phyloP scores from a whole-genome alignment of 1,140 invertebrate species.

The Scaptomyza hsui region DNA sequence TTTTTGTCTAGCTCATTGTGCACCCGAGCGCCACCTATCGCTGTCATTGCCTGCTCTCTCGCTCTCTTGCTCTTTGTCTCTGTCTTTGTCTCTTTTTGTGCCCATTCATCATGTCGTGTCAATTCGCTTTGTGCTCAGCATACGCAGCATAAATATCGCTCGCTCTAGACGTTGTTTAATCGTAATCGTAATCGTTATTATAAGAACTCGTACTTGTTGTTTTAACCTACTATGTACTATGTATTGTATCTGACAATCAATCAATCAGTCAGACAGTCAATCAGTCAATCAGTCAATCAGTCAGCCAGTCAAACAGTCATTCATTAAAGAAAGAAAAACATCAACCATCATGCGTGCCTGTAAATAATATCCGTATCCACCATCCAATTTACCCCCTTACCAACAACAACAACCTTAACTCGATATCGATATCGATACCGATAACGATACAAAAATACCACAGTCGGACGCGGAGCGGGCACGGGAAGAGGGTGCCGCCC shows the following conservation, averaged over 20 bases:
- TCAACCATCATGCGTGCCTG: conserved; percentile 57
- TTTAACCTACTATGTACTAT: conserved; percentile 41
- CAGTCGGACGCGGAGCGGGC: conserved; percentile 94
- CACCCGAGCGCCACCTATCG: conserved; percentile 46
- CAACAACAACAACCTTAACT: conserved; percentile 34
- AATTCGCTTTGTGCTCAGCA: conserved; percentile 39
- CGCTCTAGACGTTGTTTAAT: conserved; percentile 65
- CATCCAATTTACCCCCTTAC: conserved; percentile 65
- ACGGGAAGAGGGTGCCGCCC: conserved; percentile 90
- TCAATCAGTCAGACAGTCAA: conserved; percentile 53
- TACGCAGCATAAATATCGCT: conserved; percentile 54
- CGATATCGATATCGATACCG: conserved; percentile 40
- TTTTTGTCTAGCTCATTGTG: conserved; percentile 26
- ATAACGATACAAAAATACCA: conserved; percentile 25
- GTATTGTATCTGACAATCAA: conserved; percentile 57
- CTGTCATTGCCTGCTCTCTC: conserved; percentile 37
- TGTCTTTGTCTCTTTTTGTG: conserved; percentile 13
- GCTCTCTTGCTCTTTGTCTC: neutral
- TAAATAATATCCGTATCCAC: conserved; percentile 81
- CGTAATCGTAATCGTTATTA: conserved; percentile 47
- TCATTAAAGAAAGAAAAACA: conserved; percentile 72
- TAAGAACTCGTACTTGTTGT: conserved; percentile 63
- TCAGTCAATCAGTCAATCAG: conserved; percentile 19
- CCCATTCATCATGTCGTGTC: conserved; percentile 14
- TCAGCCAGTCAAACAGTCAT: conserved; percentile 45